A percentile compares a stretch with the other conserved stretches of the same genome.
Conservation (phyloP, 2,888 invertebrate genomes). For the Pedicia rivosa region DNA sequence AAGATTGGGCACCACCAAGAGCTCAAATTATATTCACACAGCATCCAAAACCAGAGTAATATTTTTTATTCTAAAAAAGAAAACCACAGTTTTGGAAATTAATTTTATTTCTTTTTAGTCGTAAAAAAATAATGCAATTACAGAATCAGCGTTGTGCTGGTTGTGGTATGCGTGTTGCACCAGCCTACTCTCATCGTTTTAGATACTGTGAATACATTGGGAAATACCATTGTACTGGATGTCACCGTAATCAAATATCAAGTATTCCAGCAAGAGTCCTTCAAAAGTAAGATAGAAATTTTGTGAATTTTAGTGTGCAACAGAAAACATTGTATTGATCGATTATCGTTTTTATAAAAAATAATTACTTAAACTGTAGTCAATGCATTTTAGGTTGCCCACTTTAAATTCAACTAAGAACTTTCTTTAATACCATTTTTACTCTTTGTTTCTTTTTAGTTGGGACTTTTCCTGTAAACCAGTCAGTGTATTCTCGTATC, state of each 20-base stretch:
- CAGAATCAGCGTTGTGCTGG: conserved; percentile 73
- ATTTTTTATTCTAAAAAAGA: conserved; percentile 10
- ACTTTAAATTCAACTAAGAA: no score
- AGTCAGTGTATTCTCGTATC: conserved; percentile 68
- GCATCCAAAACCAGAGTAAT: conserved; percentile 51
- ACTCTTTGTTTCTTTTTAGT: conserved; percentile 13
- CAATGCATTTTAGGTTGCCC: no score
- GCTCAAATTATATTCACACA: conserved; percentile 69
- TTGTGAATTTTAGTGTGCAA: no score
- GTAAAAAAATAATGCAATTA: conserved; percentile 44
- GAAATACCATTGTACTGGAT: conserved; percentile 72
- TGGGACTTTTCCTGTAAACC: conserved; percentile 44
- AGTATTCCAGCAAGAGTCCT: conserved; percentile 53
- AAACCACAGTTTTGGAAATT: conserved; percentile 3
- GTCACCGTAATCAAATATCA: conserved; percentile 61
- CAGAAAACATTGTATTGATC: no score
- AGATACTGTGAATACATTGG: conserved; percentile 73
- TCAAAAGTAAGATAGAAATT: conserved; percentile 15
- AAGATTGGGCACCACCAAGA: conserved; percentile 72
- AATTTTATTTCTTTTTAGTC: conserved; percentile 29
- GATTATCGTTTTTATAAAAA: background rate
- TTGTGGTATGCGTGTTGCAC: conserved; percentile 65
- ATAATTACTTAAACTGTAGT: background rate
- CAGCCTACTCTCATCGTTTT: conserved; percentile 52
- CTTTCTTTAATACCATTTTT: background rate